These are phyloP conservation scores for Branchellion lobata DNA, from an alignment of 2,888 invertebrate species.

Conservation along the genomic window DNA sequence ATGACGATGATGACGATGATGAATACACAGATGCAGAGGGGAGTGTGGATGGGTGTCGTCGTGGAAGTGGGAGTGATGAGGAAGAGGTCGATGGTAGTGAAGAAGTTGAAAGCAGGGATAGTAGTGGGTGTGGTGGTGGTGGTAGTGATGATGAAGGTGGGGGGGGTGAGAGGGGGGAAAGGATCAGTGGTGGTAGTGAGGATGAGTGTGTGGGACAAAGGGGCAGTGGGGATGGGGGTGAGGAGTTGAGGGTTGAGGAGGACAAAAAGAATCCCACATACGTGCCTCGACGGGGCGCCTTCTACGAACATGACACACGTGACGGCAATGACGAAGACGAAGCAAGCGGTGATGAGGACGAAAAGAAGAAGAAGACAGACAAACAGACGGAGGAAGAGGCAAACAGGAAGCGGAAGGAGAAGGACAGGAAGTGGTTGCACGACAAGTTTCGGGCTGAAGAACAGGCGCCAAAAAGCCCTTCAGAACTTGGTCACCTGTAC, in stretches of 20 bases:
- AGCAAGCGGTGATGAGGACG: not conserved
- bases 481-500: not conserved
- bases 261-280: constrained; percentile 94
- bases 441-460: not conserved
- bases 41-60: not conserved
- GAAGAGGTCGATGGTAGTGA: not conserved
- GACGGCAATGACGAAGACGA: constrained; percentile 50
- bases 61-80: not conserved
- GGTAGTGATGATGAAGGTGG: not conserved
- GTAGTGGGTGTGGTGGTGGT: too few relatives aligned
- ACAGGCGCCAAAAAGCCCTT: not conserved
- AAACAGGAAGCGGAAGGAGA: not conserved
- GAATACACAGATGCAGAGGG: constrained; percentile 13
- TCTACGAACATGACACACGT: constrained; percentile 85
- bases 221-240: constrained; percentile 67
- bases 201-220: not conserved
- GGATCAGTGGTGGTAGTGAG: too few relatives aligned
- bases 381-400: constrained; percentile 1
- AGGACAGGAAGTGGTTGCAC: not conserved
- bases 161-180: not conserved
- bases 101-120: not conserved
- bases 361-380: not conserved
- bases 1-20: constrained; percentile 5
- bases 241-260: constrained; percentile 83
- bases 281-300: constrained; percentile 90